These are phyloP conservation scores for Synanthedon andrenaeformis DNA, from an alignment of 2,888 invertebrate genomes.

Conservation along the genomic window DNA sequence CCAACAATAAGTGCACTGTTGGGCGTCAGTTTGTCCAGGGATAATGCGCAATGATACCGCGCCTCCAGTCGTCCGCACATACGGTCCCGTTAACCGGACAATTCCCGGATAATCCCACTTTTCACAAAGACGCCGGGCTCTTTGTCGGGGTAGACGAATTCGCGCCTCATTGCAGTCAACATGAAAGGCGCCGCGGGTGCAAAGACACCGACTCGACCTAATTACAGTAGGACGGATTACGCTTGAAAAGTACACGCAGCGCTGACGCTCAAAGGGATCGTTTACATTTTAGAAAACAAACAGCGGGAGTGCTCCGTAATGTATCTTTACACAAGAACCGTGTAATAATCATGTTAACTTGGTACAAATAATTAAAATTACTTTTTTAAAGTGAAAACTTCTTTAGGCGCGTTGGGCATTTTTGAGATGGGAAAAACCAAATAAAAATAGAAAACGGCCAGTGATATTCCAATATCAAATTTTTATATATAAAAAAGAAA, in stretches of 20 bases:
- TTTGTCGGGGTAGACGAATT: constrained; percentile 47
- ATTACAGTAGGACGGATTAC: constrained; percentile 52
- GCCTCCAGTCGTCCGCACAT: constrained; percentile 35
- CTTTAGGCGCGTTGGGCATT: too few relatives aligned
- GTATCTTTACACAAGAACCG: neutral
- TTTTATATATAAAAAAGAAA: too few relatives aligned
- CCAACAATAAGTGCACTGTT: constrained; percentile 43
- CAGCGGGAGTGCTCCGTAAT: constrained; percentile 38
- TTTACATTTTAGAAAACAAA: constrained; percentile 45
- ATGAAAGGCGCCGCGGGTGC: constrained; percentile 31
- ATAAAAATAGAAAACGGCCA: too few relatives aligned
- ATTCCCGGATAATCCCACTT: constrained; percentile 52
- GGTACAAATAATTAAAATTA: neutral
- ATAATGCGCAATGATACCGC: constrained; percentile 64
- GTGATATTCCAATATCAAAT: too few relatives aligned
- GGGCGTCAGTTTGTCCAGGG: constrained; percentile 39
- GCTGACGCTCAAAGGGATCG: constrained; percentile 36
- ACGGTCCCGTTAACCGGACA: constrained; percentile 54
- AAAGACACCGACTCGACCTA: constrained; percentile 46
- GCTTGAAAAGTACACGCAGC: constrained; percentile 44
- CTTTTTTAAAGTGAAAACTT: too few relatives aligned
- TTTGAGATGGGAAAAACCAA: too few relatives aligned
- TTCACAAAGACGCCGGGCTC: constrained; percentile 39
- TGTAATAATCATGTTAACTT: too few relatives aligned
- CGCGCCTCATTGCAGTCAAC: constrained; percentile 62